Conservation (phyloP, 1,140 invertebrate genomes). For the Eulimnadia texana region DNA sequence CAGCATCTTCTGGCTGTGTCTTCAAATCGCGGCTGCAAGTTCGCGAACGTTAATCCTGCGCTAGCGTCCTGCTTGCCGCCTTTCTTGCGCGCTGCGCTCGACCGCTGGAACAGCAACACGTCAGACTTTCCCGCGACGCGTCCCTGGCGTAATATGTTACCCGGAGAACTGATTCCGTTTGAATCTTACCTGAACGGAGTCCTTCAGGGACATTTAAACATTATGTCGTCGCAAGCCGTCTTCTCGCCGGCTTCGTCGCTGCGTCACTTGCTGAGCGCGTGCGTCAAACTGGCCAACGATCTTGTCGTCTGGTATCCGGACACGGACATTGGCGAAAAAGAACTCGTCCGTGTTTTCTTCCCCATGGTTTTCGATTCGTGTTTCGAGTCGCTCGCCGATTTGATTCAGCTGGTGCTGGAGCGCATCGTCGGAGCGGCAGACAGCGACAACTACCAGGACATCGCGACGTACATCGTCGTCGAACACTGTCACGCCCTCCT, state of each 20-base stretch:
- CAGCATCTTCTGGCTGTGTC: constrained; percentile 44
- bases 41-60: constrained; percentile 35
- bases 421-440: constrained; percentile 7
- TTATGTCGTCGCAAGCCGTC: constrained; percentile 37
- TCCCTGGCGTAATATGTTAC: constrained; percentile 42
- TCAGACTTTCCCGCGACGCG: constrained; percentile 34
- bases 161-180: constrained; percentile 62
- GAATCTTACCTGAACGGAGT: constrained; percentile 57
- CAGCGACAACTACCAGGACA: constrained; percentile 13
- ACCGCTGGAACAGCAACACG: constrained; percentile 44
- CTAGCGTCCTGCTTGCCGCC: constrained; percentile 41
- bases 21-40: constrained; percentile 35
- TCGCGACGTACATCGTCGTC: constrained; percentile 7
- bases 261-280: constrained; percentile 46
- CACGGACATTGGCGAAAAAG: constrained; percentile 30
- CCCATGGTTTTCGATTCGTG: constrained; percentile 57
- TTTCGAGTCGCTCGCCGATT: constrained; percentile 50
- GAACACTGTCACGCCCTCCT: constrained; percentile 8
- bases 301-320: constrained; percentile 36
- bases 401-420: constrained; percentile 23
- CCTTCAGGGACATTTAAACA: constrained; percentile 32
- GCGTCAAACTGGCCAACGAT: constrained; percentile 50
- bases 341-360: constrained; percentile 44
- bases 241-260: constrained; percentile 51
- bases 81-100: constrained; percentile 39